A percentile compares a stretch with the other conserved stretches of the same genome.
phyloP scores from a whole-genome alignment of 2,888 invertebrate species.

The Agrochola macilenta region DNA sequence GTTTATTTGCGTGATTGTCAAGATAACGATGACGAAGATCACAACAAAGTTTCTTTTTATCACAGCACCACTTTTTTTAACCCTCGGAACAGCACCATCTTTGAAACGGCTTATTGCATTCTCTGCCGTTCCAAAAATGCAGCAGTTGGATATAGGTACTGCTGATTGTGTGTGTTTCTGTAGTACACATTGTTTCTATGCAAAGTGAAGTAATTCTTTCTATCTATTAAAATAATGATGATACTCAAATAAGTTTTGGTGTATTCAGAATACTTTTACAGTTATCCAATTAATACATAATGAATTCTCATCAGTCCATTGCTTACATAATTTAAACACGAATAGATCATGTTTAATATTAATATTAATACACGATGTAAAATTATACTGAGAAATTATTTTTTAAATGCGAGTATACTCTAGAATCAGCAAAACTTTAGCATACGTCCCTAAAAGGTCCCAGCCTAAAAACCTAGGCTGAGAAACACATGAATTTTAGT shows the following conservation, averaged over 20 bases:
- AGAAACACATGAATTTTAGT: slow-evolving; percentile 79
- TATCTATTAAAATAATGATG: neutral
- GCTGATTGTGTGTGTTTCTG: neutral
- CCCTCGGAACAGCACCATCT: neutral
- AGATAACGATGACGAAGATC: too few relatives aligned
- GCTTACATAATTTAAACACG: slow-evolving; percentile 21
- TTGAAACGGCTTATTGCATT: neutral
- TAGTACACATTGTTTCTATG: neutral
- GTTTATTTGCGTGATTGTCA: neutral
- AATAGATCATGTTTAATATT: slow-evolving; percentile 14
- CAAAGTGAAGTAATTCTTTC: neutral
- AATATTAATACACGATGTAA: slow-evolving; percentile 26
- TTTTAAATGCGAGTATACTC: slow-evolving; percentile 41
- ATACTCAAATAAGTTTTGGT: neutral
- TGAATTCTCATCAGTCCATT: slow-evolving; percentile 4
- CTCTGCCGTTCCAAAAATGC: too few relatives aligned
- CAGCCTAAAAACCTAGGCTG: slow-evolving; percentile 75
- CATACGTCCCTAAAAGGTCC: slow-evolving; percentile 63
- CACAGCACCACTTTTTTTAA: neutral
- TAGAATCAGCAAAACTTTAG: slow-evolving; percentile 13
- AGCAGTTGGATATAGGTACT: neutral
- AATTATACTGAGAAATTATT: slow-evolving; percentile 21
- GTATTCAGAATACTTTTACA: slow-evolving; percentile 14
- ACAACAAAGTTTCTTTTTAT: neutral
- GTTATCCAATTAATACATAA: slow-evolving; percentile 23